A percentile compares a stretch with the other conserved stretches of the same genome.
phyloP scores from a whole-genome alignment of 2,888 invertebrate genomes.

The Aphodius granarius region DNA sequence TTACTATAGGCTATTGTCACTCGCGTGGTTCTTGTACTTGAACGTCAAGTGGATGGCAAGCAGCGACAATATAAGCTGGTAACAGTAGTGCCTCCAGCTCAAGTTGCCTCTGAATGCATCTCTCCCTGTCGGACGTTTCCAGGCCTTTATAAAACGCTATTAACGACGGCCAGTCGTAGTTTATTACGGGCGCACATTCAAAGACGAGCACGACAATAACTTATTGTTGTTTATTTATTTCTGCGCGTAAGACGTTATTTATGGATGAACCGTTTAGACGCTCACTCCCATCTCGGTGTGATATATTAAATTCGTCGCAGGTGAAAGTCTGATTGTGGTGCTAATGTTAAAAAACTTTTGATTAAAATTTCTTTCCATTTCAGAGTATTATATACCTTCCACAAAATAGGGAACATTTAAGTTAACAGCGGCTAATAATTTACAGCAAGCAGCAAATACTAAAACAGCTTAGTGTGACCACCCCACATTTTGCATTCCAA shows the following conservation, averaged over 20 bases:
- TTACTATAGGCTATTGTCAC: slow-evolving; percentile 11
- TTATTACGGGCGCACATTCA: neutral
- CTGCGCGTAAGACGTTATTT: neutral
- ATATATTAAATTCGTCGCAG: no score
- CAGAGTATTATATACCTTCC: no score
- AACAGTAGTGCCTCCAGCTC: neutral
- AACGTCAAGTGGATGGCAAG: slow-evolving; percentile 8
- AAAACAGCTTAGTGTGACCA: no score
- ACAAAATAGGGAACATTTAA: no score
- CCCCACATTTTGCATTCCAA: no score
- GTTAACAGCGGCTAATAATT: no score
- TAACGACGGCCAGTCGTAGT: neutral
- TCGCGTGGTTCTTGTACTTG: neutral
- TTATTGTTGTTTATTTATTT: neutral
- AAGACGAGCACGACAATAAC: neutral
- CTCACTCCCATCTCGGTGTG: neutral
- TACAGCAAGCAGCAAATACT: no score
- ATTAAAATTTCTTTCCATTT: no score
- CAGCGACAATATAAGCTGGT: neutral
- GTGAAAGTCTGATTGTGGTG: no score
- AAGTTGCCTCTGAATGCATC: neutral
- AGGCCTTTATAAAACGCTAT: neutral
- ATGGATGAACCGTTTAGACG: neutral
- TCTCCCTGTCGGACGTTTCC: neutral
- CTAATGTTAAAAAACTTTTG: no score